These are phyloP conservation scores for Aethes cnicana DNA, from an alignment of 2,888 invertebrate genomes.

Conservation along the genomic window DNA sequence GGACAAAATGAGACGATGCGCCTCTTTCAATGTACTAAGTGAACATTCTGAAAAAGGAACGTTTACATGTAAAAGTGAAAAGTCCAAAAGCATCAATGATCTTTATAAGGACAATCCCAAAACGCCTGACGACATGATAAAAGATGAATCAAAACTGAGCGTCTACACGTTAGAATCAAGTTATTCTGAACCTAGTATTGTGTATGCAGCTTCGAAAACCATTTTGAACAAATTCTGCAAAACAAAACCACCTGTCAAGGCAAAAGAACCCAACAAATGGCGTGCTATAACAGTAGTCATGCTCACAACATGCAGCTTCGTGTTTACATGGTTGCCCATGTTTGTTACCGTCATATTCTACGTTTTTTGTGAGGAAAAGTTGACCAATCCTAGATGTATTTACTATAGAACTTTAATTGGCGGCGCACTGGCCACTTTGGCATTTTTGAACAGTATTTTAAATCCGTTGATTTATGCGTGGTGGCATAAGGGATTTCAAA, in stretches of 20 bases:
- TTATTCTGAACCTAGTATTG: constrained; percentile 40
- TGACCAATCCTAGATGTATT: constrained; percentile 71
- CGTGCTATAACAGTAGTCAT: constrained; percentile 84
- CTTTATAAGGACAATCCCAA: constrained; percentile 41
- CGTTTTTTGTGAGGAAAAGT: constrained; percentile 76
- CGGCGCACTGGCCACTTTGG: constrained; percentile 83
- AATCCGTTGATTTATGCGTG: constrained; percentile 87
- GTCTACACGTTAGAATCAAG: constrained; percentile 54
- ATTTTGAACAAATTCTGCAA: constrained; percentile 33
- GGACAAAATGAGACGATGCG: constrained; percentile 53
- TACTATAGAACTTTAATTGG: constrained; percentile 74
- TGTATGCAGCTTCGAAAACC: constrained; percentile 35
- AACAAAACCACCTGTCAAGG: constrained; percentile 37
- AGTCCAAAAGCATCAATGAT: constrained; percentile 60
- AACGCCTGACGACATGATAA: constrained; percentile 29
- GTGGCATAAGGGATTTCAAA: constrained; percentile 87
- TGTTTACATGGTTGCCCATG: constrained; percentile 85
- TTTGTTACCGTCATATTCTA: constrained; percentile 82
- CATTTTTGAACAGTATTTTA: constrained; percentile 83
- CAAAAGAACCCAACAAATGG: constrained; percentile 76
- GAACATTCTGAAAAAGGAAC: constrained; percentile 32
- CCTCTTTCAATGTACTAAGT: constrained; percentile 51
- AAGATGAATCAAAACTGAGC: constrained; percentile 55
- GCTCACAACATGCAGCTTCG: constrained; percentile 83
- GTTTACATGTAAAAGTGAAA: constrained; percentile 34